These are phyloP conservation scores for Styela clava DNA, from an alignment of 23 tunicate species.

Conservation along the genomic window DNA sequence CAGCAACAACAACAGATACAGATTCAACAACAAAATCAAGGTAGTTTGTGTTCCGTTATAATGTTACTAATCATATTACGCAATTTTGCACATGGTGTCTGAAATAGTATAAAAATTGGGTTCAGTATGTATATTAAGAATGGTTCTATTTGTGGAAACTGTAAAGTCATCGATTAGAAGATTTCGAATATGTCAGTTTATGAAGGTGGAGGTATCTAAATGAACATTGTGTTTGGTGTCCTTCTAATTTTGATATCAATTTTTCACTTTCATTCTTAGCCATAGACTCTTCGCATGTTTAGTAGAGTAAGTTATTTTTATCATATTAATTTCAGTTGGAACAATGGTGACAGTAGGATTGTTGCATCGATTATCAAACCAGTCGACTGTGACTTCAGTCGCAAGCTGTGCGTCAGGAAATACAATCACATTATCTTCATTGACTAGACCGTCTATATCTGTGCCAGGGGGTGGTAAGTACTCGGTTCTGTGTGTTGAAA, in stretches of 20 bases:
- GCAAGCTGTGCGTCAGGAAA: background rate
- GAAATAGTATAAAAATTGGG: background rate
- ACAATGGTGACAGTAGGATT: slow-evolving; percentile 26
- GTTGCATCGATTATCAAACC: slow-evolving; percentile 17
- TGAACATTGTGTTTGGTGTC: too few species aligned
- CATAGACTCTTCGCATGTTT: too few species aligned
- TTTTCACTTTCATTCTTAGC: too few species aligned
- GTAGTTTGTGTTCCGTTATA: slow-evolving; percentile 10
- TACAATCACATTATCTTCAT: slow-evolving; percentile 22
- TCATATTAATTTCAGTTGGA: background rate
- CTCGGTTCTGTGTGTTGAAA: too few species aligned
- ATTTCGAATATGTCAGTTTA: too few species aligned
- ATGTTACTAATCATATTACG: too few species aligned
- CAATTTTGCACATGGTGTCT: too few species aligned
- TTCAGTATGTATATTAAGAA: background rate
- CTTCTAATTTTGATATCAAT: background rate
- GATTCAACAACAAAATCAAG: slow-evolving; percentile 20
- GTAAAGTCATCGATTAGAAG: too few species aligned
- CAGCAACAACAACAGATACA: slow-evolving; percentile 5
- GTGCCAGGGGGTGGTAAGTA: slow-evolving; percentile 2
- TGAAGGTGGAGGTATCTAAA: too few species aligned
- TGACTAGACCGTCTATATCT: slow-evolving; percentile 24
- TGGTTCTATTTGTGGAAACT: background rate
- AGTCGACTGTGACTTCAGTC: background rate
- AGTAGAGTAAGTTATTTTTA: too few species aligned